Evolutionary conservation across 2,888 invertebrate species (phyloP), one percentile per base, ranked within the genome.

Genomic region (Brachyptera putata): DNA sequence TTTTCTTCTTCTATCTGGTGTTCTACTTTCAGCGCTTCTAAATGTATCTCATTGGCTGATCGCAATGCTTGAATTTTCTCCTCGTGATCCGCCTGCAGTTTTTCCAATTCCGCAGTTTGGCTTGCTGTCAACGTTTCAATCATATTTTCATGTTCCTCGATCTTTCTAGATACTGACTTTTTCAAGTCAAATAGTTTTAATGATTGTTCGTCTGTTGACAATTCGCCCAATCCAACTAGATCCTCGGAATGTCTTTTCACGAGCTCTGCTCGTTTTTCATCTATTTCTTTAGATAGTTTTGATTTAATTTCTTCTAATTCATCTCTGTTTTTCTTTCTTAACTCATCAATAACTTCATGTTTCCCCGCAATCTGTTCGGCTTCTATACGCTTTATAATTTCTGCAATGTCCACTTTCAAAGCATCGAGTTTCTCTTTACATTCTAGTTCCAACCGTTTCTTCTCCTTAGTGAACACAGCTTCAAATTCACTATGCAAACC

Each of bases 281-380:
- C 24, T 3, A 62, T 37, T n/a, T 63, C 63, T 36, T 60, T 63
- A 25, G 58, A 50, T 50, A 61, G 36, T 13, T 43, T 41, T 11
- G 57, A 49, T 57, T 56, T 60, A 11, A 60, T 46, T 18, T 58
- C 62, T 37, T 65, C 62, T n/a, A 64, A 48, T 43, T 61, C 55
- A 1, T 11, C 30, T 18, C 56, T 25, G 25, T 50, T 18, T 16
- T 30, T 50, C 7, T 4, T 9, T n/a, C 7, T 14, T 9, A 39
- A 71, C 9, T 72, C 71, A 25, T 77, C 75, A 25, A 80, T 62
- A 21, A 79, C 71, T 53, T 75, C 73, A 1, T 74, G 72, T 43
- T 76, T 75, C 1, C 76, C 73, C 56, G 77, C 75, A 56, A 79
- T 77, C n/a, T 80, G 68, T 62, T 80, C 78, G 1, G 72, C 71